Base-by-base conservation (phyloP, 2,797 vertebrate species). In the Poecilia wingei region DNA sequence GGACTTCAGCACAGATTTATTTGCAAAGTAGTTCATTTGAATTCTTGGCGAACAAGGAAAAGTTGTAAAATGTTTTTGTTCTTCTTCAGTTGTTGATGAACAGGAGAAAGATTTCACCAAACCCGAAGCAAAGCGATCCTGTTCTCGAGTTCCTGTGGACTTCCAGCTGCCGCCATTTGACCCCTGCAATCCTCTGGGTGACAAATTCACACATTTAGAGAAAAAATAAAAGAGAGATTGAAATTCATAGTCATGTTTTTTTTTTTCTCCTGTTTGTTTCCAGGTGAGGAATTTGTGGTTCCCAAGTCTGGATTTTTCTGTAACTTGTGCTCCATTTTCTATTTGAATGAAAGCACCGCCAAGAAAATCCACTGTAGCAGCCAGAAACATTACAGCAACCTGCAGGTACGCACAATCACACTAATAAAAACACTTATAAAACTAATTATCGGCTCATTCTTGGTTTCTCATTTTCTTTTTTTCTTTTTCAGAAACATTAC, bases 281-380 rank as follows among this genome's bases (percentile, higher is more conserved):
- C 84, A 94, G 93, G 93, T 84, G 81, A 75, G 77, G 86, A 92
- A 73, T 79, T 83, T 1, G 70, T 83, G 3, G 43, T 76, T 12
- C 90, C 86, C 0, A 93, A 91, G 73, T 82, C 82, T 0, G 93
- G 92, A 0, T 94, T 28, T 46, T 93, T 87, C 94, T 98, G 97
- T 77, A 95, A 96, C 59, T 95, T 98, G 59, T 98, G 97, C 92
- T 96, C 95, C 0, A 85, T 96, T 6, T 98, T 97, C 93, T 98
- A 96, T 64, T 90, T 96, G 3, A 95, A 93, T 1, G 95, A 98
- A 43, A 82, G 20, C 46, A 87, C 86, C 0, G 97, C 97, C n/a
- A 96, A 95, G 93, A 93, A 93, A 3, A 88, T 92, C 9, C 97
- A 98, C 95, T 98, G 97, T 92, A 94, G 95, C 91, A 96, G 95